Conservation (phyloP, 2,888 invertebrate genomes). For the Celastrina argiolus region DNA sequence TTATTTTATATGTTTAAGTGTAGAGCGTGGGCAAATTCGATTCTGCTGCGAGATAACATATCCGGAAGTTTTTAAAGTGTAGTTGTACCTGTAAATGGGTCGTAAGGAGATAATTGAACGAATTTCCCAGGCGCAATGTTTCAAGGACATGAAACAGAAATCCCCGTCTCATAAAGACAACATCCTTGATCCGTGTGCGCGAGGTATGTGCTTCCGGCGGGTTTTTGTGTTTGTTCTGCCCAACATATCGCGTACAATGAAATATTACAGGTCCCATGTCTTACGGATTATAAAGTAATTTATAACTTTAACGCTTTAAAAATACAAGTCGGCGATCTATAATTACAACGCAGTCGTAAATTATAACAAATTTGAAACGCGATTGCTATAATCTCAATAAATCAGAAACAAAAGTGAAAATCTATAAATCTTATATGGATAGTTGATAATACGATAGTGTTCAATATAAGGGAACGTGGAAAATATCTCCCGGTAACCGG, state of each 20-base stretch:
- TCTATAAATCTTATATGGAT: neutral
- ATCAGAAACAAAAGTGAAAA: conserved; percentile 18
- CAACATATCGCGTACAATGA: neutral
- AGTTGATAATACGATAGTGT: neutral
- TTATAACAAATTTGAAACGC: neutral
- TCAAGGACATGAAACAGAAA: conserved; percentile 1
- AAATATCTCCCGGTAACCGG: conserved; percentile 4
- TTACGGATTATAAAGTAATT: neutral
- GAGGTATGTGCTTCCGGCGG: neutral
- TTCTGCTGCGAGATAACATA: neutral
- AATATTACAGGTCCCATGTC: neutral
- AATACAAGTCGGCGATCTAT: neutral
- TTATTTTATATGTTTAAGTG: too few relatives aligned
- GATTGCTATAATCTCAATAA: conserved; percentile 3
- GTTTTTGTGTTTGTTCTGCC: neutral
- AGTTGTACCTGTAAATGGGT: conserved; percentile 10
- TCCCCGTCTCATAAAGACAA: neutral
- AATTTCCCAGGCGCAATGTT: conserved; percentile 11
- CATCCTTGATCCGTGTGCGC: conserved; percentile 12
- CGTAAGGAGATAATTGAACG: conserved; percentile 6
- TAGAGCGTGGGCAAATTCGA: conserved; percentile 5
- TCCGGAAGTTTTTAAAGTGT: neutral
- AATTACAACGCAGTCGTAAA: neutral
- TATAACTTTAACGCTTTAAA: neutral
- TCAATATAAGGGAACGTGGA: neutral